Conservation (phyloP, 1,140 invertebrate species). For the Globodera rostochiensis region DNA sequence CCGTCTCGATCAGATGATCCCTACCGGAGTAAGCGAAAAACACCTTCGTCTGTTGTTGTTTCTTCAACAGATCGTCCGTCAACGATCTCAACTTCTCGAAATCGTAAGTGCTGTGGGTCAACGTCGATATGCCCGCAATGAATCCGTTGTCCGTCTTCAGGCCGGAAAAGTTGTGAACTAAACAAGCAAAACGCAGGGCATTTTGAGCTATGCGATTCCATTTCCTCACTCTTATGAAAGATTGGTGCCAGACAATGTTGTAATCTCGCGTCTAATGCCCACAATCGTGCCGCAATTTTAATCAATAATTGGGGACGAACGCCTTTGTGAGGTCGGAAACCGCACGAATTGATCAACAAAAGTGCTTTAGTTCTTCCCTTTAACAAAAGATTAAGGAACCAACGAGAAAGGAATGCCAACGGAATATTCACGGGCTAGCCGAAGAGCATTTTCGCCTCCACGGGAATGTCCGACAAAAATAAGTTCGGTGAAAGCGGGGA, state of each 20-base stretch:
- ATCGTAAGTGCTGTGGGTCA: conserved; percentile 38
- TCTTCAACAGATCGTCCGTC: conserved; percentile 25
- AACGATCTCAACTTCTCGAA: conserved; percentile 18
- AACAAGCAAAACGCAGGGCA: background rate
- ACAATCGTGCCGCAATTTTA: background rate
- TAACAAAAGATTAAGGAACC: background rate
- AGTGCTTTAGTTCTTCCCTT: background rate
- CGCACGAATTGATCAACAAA: background rate
- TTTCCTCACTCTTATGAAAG: background rate
- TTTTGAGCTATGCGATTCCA: background rate
- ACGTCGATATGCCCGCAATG: conserved; percentile 7
- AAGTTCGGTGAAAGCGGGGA: conserved; percentile 39
- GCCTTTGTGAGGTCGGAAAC: background rate
- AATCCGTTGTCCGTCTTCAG: conserved; percentile 22
- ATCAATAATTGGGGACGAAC: conserved; percentile 23
- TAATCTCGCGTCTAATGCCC: background rate
- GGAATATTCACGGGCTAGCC: conserved; percentile 41
- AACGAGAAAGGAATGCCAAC: background rate
- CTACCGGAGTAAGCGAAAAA: conserved; percentile 41
- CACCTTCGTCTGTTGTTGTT: conserved; percentile 23
- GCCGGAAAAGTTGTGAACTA: conserved; percentile 38
- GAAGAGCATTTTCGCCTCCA: conserved; percentile 52
- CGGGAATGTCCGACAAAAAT: conserved; percentile 53
- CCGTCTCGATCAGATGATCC: conserved; percentile 41
- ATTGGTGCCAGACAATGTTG: conserved; percentile 14